Percentiles rank a stretch among this genome's conserved stretches.
phyloP scores from a whole-genome alignment of 1,140 invertebrate genomes.

The Eupristina koningsbergeri region DNA sequence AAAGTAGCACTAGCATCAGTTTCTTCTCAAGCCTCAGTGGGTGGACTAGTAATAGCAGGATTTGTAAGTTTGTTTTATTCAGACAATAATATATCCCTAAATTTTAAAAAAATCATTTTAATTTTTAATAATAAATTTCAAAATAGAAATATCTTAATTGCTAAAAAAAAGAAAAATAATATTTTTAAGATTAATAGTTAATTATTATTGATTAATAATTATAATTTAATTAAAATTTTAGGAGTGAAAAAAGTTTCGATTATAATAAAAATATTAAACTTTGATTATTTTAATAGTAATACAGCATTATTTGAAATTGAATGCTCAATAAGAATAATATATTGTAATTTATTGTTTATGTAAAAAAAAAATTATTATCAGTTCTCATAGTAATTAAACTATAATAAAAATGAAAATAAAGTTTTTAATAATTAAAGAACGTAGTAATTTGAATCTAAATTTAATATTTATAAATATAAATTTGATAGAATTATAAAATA shows the following conservation, averaged over 20 bases:
- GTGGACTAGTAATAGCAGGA: slow-evolving; percentile 86
- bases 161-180: too few species aligned
- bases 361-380: not conserved
- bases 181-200: too few species aligned
- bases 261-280: not conserved
- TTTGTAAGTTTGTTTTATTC: slow-evolving; percentile 78
- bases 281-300: not conserved
- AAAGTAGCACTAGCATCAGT: slow-evolving; percentile 84
- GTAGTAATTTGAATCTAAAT: too few species aligned
- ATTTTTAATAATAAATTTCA: not conserved
- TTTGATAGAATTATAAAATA: too few species aligned
- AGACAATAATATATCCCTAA: not conserved
- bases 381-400: not conserved
- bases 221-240: too few species aligned
- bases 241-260: not conserved
- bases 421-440: too few species aligned
- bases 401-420: not conserved
- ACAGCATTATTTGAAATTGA: too few species aligned
- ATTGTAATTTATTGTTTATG: too few species aligned
- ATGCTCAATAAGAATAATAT: too few species aligned
- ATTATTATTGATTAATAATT: too few species aligned
- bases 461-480: too few species aligned
- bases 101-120: not conserved
- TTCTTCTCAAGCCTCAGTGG: slow-evolving; percentile 89
- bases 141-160: too few species aligned